phyloP scores from a whole-genome alignment of 2,797 vertebrate species.

The Pipistrellus pipistrellus region DNA sequence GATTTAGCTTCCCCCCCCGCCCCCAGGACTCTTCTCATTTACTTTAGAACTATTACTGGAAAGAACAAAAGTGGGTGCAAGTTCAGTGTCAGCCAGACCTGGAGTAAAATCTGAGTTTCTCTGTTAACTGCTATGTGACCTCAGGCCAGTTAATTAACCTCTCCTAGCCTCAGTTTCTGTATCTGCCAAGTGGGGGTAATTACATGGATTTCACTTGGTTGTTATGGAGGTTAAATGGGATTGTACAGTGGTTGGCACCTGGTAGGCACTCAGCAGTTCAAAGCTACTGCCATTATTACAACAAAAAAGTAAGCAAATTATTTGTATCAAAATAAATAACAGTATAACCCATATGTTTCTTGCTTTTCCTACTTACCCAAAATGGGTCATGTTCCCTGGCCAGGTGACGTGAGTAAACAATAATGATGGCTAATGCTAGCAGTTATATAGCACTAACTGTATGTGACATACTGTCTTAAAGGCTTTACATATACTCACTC shows the following conservation, averaged over 20 bases:
- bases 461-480: background rate
- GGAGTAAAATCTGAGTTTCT: background rate
- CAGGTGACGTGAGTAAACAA: background rate
- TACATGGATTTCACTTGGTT: background rate
- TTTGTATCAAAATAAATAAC: background rate
- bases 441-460: background rate
- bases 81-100: background rate
- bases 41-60: constrained; percentile 34
- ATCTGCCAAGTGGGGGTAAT: background rate
- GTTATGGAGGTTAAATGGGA: background rate
- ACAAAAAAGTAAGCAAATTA: background rate
- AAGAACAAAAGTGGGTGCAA: background rate
- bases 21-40: background rate
- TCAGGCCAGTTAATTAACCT: background rate
- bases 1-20: too few relatives aligned
- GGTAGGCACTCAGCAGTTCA: background rate
- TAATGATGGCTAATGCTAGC: background rate
- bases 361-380: background rate
- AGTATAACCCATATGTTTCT: background rate
- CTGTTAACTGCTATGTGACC: background rate
- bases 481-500: background rate
- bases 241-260: background rate
- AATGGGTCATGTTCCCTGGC: background rate
- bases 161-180: background rate
- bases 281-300: background rate